Conservation (phyloP, 2,797 vertebrate genomes). For the Chelmon rostratus region DNA sequence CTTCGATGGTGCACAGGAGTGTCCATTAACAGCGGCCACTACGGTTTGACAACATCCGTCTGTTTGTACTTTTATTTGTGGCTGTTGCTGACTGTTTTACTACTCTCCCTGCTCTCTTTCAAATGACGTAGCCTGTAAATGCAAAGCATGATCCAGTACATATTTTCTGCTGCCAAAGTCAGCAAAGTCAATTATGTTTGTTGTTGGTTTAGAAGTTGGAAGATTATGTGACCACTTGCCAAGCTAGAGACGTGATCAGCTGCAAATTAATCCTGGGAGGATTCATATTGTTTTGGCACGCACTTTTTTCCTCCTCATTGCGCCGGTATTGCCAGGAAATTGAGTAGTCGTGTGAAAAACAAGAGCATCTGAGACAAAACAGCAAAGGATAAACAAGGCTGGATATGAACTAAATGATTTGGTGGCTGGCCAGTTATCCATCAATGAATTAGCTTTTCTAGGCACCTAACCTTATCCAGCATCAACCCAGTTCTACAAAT, state of each 20-base stretch:
- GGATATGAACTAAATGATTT: constrained; percentile 64
- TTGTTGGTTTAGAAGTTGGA: constrained; percentile 75
- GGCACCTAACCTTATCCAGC: constrained; percentile 45
- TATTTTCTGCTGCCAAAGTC: constrained; percentile 57
- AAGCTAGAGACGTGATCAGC: constrained; percentile 71
- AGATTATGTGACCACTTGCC: constrained; percentile 69
- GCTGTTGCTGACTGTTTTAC: constrained; percentile 45
- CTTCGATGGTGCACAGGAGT: constrained; percentile 50
- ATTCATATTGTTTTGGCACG: constrained; percentile 71
- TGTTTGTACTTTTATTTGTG: constrained; percentile 67
- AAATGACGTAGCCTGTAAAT: constrained; percentile 37
- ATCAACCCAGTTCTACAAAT: constrained; percentile 45
- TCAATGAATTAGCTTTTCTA: constrained; percentile 53
- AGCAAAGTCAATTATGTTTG: constrained; percentile 77
- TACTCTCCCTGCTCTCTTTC: constrained; percentile 33
- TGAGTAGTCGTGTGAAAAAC: constrained; percentile 66
- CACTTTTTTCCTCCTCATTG: constrained; percentile 40
- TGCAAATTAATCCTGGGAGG: constrained; percentile 78
- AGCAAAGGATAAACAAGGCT: constrained; percentile 59
- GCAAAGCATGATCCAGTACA: constrained; percentile 48
- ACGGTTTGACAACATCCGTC: constrained; percentile 73
- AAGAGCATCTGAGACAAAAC: constrained; percentile 61
- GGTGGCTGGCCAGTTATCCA: constrained; percentile 49
- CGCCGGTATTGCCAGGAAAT: constrained; percentile 65
- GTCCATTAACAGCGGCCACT: constrained; percentile 71